phyloP scores from a whole-genome alignment of 2,888 invertebrate species.

The Antheraea yamamai region DNA sequence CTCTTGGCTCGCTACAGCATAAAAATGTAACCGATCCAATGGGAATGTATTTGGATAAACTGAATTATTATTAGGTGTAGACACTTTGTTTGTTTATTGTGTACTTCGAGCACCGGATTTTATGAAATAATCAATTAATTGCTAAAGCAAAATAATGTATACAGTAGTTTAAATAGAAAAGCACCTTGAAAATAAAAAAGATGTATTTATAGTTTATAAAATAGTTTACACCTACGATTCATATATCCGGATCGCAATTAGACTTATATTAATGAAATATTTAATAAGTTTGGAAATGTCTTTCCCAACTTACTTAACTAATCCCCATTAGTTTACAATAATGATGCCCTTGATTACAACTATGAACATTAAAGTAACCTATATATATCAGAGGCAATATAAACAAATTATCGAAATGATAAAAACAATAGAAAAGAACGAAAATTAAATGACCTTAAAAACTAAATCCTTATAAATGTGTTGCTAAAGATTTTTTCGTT shows the following conservation, averaged over 20 bases:
- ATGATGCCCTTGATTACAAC: constrained; percentile 19
- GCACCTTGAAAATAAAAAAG: constrained; percentile 6
- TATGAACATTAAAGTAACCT: constrained; percentile 1
- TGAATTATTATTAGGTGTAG: constrained; percentile 33
- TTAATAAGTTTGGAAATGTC: constrained; percentile 35
- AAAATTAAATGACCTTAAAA: constrained; percentile 14
- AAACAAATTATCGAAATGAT: neutral
- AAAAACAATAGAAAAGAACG: neutral
- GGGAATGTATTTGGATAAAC: constrained; percentile 54
- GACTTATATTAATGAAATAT: constrained; percentile 46
- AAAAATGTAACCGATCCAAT: constrained; percentile 44
- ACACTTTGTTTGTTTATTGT: constrained; percentile 27
- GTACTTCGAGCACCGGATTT: neutral
- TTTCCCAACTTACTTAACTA: constrained; percentile 34
- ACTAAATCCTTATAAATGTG: neutral
- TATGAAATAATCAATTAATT: neutral
- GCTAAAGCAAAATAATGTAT: neutral
- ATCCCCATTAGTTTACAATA: constrained; percentile 29
- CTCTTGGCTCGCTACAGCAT: constrained; percentile 28
- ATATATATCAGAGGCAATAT: neutral
- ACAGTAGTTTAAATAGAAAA: neutral
- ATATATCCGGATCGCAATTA: constrained; percentile 24
- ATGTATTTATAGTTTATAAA: neutral
- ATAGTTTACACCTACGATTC: constrained; percentile 36
- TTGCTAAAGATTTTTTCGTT: neutral